These are phyloP conservation scores for Drosophila neocordata DNA, from an alignment of 1,140 invertebrate genomes.

Conservation along the genomic window DNA sequence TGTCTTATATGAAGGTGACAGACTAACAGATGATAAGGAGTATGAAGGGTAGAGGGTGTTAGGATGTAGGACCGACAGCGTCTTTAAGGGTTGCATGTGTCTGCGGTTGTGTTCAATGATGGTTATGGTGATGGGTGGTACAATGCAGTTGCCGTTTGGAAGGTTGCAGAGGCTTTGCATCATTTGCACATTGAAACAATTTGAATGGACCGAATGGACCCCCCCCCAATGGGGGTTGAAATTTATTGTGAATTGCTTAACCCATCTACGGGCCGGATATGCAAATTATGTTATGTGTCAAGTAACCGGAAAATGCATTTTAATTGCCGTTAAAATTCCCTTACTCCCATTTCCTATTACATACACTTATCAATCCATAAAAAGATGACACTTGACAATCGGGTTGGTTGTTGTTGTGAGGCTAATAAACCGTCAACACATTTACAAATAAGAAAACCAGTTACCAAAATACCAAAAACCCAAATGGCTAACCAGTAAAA, in stretches of 20 bases:
- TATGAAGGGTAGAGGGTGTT: neutral
- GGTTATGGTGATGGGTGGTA: too few relatives aligned
- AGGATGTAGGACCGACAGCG: constrained; percentile 3
- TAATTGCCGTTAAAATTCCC: constrained; percentile 77
- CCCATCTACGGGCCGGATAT: constrained; percentile 50
- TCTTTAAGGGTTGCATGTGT: constrained; percentile 61
- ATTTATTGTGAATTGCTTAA: constrained; percentile 2
- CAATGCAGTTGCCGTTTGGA: constrained; percentile 32
- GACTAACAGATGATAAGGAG: constrained; percentile 13
- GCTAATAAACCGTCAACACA: constrained; percentile 43
- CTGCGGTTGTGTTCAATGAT: constrained; percentile 57
- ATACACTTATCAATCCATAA: constrained; percentile 35
- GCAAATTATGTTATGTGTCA: constrained; percentile 83
- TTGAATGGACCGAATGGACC: constrained; percentile 38
- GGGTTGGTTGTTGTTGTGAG: too few relatives aligned
- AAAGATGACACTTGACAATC: too few relatives aligned
- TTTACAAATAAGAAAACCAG: constrained; percentile 58
- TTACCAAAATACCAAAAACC: constrained; percentile 76
- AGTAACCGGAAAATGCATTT: constrained; percentile 82
- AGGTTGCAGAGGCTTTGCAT: constrained; percentile 54
- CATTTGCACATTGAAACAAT: constrained; percentile 72
- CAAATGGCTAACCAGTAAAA: constrained; percentile 70
- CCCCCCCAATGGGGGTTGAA: constrained; percentile 28
- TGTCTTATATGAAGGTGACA: constrained; percentile 59
- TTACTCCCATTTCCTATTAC: constrained; percentile 44